These are phyloP conservation scores for Chaetops frenatus DNA, from an alignment of 2,113 vertebrate species.

Conservation along the genomic window DNA sequence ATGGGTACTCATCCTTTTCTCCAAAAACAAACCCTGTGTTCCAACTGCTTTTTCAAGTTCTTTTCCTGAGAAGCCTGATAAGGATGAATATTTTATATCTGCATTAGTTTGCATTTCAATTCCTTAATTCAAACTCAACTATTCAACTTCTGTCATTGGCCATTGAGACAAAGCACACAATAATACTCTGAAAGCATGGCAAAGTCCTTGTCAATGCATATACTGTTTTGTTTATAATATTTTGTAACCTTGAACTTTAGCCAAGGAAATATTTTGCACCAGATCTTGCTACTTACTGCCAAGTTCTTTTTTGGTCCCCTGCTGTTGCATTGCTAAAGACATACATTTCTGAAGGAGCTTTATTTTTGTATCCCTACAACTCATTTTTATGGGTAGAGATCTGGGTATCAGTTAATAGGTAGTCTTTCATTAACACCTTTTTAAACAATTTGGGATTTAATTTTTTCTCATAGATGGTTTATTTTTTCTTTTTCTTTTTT, in stretches of 20 bases:
- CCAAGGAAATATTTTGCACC: not conserved
- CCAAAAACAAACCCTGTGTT: not conserved
- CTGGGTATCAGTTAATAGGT: not conserved
- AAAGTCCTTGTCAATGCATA: not conserved
- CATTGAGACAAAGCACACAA: not conserved
- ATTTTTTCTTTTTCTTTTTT: accelerated
- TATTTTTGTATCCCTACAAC: not conserved
- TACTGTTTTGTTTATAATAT: not conserved
- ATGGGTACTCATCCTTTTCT: not conserved
- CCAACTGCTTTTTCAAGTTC: not conserved
- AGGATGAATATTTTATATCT: not conserved
- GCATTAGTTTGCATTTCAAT: not conserved
- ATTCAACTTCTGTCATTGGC: not conserved
- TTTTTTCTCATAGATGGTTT: not conserved
- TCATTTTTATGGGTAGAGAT: not conserved
- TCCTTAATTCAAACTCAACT: not conserved
- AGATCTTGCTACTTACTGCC: not conserved
- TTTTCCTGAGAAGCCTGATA: not conserved
- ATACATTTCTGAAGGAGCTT: not conserved
- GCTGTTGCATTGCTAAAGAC: not conserved
- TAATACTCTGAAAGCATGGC: not conserved
- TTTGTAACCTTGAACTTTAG: not conserved
- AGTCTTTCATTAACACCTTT: not conserved
- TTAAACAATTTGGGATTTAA: not conserved
- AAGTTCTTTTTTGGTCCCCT: not conserved